Evolutionary conservation across 2,797 vertebrate species (phyloP), one percentile per base, ranked within the genome.

Genomic region (Enteromius anoplus): DNA sequence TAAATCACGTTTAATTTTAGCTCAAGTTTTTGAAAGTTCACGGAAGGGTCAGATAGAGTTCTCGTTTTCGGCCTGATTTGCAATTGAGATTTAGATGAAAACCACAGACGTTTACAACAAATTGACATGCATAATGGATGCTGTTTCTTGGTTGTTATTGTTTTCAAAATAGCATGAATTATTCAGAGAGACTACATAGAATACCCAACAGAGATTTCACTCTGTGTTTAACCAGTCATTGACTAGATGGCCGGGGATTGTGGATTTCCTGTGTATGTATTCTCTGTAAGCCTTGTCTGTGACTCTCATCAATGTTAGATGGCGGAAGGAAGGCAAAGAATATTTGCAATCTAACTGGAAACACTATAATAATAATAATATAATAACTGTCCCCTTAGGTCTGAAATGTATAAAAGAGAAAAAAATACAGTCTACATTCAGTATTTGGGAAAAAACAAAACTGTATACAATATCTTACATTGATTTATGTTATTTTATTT

Each of bases 161-260:
- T 93, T 75, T 84, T 90, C 86, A 92, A 92, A 91, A 92, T 89
- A 91, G 75, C 88, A 88, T 94, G 89, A 93, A 94, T 95, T 91
- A 94, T 94, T 93, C 89, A 93, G 77, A 58, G 71, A 86, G 89
- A 80, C 86, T 87, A 75, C 91, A 83, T 86, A 87, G 87, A 92
- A 92, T 90, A 91, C 86, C 87, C 89, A 81, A 87, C 88, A 90
- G 93, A 92, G 92, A 87, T 91, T 93, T 84, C 75, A 76, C 69
- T 85, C 62, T 51, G 65, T 51, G 62, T 83, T 93, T 88, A 89
- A 87, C 47, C 84, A 88, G 86, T 90, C 92, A 86, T 91, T 92
- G 90, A 79, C 75, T 91, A 90, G 88, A 90, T 85, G 85, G 80
- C 85, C 70, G 62, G 77, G 83, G 89, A 90, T 92, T 89, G 89